Conservation (phyloP, 2,888 invertebrate genomes). For the Scaptomyza parva region DNA sequence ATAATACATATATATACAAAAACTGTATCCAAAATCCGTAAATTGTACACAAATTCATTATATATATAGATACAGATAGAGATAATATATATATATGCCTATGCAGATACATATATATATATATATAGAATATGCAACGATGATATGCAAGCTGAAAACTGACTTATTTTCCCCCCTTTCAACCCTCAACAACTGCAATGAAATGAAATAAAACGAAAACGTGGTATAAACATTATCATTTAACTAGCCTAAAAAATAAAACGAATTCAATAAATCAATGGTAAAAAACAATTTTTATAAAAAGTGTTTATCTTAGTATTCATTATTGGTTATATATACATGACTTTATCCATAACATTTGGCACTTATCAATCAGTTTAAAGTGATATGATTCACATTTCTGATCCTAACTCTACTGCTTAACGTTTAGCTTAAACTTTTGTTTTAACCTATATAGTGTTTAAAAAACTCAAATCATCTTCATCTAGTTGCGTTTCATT, state of each 20-base stretch:
- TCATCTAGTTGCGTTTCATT: background rate
- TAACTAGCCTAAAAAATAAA: slow-evolving; percentile 47
- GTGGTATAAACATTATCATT: slow-evolving; percentile 37
- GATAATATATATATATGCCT: slow-evolving; percentile 15
- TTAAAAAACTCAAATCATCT: background rate
- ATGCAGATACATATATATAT: slow-evolving; percentile 24
- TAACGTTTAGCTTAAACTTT: background rate
- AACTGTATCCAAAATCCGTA: background rate
- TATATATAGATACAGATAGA: slow-evolving; percentile 7
- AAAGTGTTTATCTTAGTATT: no score
- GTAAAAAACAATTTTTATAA: slow-evolving; percentile 18
- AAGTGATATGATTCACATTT: no score
- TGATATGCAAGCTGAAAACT: slow-evolving; percentile 22
- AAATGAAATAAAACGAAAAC: slow-evolving; percentile 12
- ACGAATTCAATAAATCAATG: slow-evolving; percentile 49
- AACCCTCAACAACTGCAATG: slow-evolving; percentile 12
- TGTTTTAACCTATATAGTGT: background rate
- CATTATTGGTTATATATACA: no score
- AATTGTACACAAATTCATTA: slow-evolving; percentile 36
- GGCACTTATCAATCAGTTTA: no score
- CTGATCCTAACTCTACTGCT: background rate
- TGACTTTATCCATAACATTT: no score
- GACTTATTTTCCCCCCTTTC: slow-evolving; percentile 18
- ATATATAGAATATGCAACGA: slow-evolving; percentile 10
- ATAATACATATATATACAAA: slow-evolving; percentile 3